A percentile compares a stretch with the other conserved stretches of the same genome.
Evolutionary conservation across 2,888 invertebrate genomes (phyloP).

Genomic region (Diarsia dahlii): DNA sequence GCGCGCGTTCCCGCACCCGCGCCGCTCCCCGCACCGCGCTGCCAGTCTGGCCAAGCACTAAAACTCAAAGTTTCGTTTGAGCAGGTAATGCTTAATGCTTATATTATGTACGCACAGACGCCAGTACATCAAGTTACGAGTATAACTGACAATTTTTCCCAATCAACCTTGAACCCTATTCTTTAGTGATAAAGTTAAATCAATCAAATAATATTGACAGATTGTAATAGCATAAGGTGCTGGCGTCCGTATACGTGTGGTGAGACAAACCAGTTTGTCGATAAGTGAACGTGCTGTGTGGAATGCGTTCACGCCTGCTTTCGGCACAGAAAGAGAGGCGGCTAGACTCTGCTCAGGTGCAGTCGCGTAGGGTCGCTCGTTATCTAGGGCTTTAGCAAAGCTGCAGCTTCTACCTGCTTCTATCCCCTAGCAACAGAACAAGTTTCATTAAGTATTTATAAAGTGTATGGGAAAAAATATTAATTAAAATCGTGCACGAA

Average conservation of each 20-base stretch:
- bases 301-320: conserved; percentile 78
- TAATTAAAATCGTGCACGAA: neutral
- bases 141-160: too few species aligned
- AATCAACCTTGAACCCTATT: too few species aligned
- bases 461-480: neutral
- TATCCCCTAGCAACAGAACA: conserved; percentile 72
- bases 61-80: neutral
- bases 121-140: too few species aligned
- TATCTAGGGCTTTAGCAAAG: conserved; percentile 79
- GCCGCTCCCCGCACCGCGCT: too few species aligned
- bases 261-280: conserved; percentile 76
- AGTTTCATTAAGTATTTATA: neutral
- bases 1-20: too few species aligned
- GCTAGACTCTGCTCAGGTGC: conserved; percentile 64
- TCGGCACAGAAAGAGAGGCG: conserved; percentile 71
- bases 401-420: conserved; percentile 74
- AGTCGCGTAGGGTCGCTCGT: conserved; percentile 72
- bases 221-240: too few species aligned
- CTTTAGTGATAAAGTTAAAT: too few species aligned
- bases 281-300: conserved; percentile 77
- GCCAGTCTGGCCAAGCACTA: too few species aligned
- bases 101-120: neutral
- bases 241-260: neutral
- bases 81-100: neutral
- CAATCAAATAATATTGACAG: too few species aligned